phyloP scores from a whole-genome alignment of 1,140 invertebrate genomes.

The Sarcophaga bullata region DNA sequence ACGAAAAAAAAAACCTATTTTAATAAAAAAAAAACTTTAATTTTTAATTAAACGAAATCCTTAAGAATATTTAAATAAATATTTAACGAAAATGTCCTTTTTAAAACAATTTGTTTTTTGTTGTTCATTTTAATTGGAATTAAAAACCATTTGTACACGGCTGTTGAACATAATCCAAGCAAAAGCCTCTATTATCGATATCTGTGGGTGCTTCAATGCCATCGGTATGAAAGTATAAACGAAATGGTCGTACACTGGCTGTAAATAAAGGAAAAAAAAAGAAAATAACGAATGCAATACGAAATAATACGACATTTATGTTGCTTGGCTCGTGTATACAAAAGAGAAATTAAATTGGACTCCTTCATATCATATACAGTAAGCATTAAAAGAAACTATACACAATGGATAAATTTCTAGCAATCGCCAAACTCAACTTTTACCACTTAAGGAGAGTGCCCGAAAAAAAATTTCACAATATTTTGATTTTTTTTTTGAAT shows the following conservation, averaged over 20 bases:
- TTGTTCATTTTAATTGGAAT: too few relatives aligned
- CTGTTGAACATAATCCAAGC: conserved; percentile 84
- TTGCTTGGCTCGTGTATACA: background rate
- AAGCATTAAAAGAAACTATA: too few relatives aligned
- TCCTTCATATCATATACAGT: too few relatives aligned
- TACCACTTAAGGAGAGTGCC: too few relatives aligned
- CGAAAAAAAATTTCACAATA: too few relatives aligned
- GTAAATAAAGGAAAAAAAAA: conserved; percentile 56
- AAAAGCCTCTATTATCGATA: conserved; percentile 81
- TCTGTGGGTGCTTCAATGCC: conserved; percentile 78
- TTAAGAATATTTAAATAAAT: conserved; percentile 25
- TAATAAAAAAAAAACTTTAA: background rate
- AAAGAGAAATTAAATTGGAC: too few relatives aligned
- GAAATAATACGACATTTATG: too few relatives aligned
- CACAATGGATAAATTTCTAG: too few relatives aligned
- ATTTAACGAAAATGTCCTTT: background rate
- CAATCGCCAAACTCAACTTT: too few relatives aligned
- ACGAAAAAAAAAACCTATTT: background rate
- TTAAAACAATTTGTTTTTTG: background rate
- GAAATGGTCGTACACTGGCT: conserved; percentile 83
- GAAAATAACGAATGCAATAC: background rate
- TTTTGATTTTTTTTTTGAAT: too few relatives aligned
- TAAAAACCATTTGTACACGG: conserved; percentile 76
- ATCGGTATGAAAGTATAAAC: conserved; percentile 81
- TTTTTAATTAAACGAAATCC: background rate